A percentile compares a stretch with the other conserved stretches of the same genome.
Conservation (phyloP, 2,113 vertebrate species). For the Upupa epops region DNA sequence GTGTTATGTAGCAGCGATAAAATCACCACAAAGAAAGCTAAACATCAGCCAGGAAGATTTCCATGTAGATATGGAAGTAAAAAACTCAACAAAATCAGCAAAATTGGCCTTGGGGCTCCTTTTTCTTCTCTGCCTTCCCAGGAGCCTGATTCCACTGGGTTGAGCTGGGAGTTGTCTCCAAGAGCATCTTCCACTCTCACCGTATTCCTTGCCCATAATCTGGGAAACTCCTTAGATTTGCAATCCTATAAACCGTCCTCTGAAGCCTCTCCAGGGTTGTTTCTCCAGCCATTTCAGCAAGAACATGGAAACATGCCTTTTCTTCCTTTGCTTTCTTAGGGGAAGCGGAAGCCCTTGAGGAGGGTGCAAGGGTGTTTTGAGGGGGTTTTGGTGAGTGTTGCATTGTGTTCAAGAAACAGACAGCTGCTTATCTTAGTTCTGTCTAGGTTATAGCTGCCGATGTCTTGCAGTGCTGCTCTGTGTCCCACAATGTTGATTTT, state of each 20-base stretch:
- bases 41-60: constrained; percentile 50
- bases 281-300: not conserved
- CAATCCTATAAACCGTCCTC: too few relatives aligned
- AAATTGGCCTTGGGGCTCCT: not conserved
- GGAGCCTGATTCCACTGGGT: not conserved
- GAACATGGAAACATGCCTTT: fast-evolving
- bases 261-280: not conserved
- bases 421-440: not conserved
- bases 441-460: not conserved
- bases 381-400: fast-evolving
- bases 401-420: not conserved
- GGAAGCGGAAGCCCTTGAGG: not conserved
- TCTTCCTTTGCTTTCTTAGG: not conserved
- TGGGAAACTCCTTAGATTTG: not conserved
- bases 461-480: not conserved
- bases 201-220: not conserved
- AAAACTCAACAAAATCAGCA: not conserved
- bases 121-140: not conserved
- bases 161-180: not conserved
- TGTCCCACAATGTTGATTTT: fast-evolving
- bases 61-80: constrained; percentile 12
- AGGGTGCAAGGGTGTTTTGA: not conserved
- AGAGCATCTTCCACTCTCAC: not conserved
- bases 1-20: constrained; percentile 66
- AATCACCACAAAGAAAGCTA: constrained; percentile 48